phyloP scores from a whole-genome alignment of 2,888 invertebrate genomes.

The Drosophila maculinotata region DNA sequence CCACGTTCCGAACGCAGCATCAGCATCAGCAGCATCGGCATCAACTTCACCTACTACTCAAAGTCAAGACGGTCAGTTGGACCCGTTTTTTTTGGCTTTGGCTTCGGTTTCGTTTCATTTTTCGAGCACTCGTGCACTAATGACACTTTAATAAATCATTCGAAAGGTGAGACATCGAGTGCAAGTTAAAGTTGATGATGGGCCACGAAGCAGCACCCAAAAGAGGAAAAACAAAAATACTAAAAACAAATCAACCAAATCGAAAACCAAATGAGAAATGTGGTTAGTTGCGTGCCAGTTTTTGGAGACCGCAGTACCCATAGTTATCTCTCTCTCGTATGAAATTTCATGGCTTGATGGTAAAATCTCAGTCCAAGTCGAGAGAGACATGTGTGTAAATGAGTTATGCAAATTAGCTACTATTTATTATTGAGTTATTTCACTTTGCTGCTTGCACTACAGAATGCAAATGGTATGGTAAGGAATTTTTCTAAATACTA shows the following conservation, averaged over 20 bases:
- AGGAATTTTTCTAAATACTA: background rate
- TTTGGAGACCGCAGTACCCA: conserved; percentile 34
- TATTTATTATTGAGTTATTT: conserved; percentile 29
- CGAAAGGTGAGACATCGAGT: conserved; percentile 83
- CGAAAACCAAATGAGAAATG: conserved; percentile 70
- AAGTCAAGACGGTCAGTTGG: conserved; percentile 52
- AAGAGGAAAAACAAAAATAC: conserved; percentile 34
- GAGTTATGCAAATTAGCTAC: conserved; percentile 42
- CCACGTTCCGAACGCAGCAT: conserved; percentile 41
- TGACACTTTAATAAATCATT: conserved; percentile 84
- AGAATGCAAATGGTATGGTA: conserved; percentile 20
- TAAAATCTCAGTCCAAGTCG: conserved; percentile 14
- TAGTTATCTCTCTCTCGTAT: conserved; percentile 38
- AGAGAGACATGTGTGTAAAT: conserved; percentile 17
- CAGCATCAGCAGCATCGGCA: conserved; percentile 21
- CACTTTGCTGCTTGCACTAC: background rate
- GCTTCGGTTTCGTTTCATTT: conserved; percentile 79
- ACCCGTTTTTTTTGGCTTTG: conserved; percentile 22
- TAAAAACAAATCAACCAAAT: conserved; percentile 37
- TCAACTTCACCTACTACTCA: conserved; percentile 59
- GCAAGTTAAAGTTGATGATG: conserved; percentile 79
- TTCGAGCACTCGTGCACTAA: conserved; percentile 80
- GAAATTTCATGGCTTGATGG: conserved; percentile 40
- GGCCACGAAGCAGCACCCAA: conserved; percentile 52
- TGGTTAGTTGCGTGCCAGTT: conserved; percentile 50